A percentile compares a stretch with the other conserved stretches of the same genome.
These are phyloP conservation scores for Perithous albicinctus DNA, from an alignment of 2,888 invertebrate genomes.

Conservation along the genomic window DNA sequence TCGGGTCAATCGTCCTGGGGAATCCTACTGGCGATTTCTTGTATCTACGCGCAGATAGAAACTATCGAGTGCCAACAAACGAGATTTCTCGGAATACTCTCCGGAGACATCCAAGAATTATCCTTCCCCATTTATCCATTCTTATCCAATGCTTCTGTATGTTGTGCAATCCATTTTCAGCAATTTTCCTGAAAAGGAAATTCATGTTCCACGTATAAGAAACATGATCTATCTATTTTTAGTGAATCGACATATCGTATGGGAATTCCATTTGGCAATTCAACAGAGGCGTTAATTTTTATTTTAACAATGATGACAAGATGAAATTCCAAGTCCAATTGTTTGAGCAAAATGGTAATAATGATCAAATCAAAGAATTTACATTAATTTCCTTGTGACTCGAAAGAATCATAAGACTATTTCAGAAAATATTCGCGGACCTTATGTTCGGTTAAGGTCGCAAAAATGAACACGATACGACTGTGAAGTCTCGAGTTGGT, in stretches of 20 bases:
- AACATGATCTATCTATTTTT: slow-evolving; percentile 1
- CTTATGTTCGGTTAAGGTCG: slow-evolving; percentile 8
- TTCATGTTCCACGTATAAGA: neutral
- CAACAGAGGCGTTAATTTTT: neutral
- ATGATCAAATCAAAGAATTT: neutral
- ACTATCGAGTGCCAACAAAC: slow-evolving; percentile 30
- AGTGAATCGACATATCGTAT: neutral
- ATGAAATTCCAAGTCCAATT: neutral
- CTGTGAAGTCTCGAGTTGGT: slow-evolving; percentile 22
- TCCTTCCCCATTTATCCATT: neutral
- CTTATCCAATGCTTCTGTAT: neutral
- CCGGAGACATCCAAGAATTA: slow-evolving; percentile 17
- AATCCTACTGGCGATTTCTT: neutral
- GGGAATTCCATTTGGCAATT: neutral
- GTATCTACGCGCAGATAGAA: slow-evolving; percentile 13
- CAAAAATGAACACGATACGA: slow-evolving; percentile 9
- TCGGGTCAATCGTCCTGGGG: slow-evolving; percentile 37
- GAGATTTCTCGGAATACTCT: slow-evolving; percentile 8
- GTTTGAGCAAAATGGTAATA: neutral
- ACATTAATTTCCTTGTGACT: neutral
- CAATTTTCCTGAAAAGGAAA: neutral
- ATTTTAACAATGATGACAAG: neutral
- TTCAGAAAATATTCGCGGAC: neutral
- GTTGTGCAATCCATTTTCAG: neutral
- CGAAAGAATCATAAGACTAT: neutral